These are phyloP conservation scores for Sinodicranocentrus sp. DNA, from an alignment of 2,888 invertebrate genomes.

Conservation along the genomic window DNA sequence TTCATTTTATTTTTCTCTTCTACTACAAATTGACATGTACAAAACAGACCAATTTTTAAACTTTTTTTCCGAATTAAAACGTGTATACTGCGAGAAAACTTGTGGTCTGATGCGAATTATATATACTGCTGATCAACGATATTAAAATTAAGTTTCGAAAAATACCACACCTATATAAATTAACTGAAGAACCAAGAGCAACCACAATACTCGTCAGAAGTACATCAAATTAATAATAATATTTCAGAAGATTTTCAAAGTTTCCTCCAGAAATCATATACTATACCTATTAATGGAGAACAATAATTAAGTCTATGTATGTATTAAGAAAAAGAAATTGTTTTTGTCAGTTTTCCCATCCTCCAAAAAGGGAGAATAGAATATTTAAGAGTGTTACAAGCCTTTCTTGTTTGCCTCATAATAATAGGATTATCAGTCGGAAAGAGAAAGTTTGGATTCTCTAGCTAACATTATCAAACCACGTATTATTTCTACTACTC, in stretches of 20 bases:
- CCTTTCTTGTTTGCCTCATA: conserved; percentile 1
- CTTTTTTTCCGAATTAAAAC: conserved; percentile 32
- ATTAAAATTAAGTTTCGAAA: conserved; percentile 33
- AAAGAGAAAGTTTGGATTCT: no score
- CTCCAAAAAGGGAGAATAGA: not conserved
- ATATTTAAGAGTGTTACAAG: conserved; percentile 8
- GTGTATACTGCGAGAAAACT: conserved; percentile 17
- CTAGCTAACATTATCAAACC: no score
- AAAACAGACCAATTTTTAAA: conserved; percentile 64
- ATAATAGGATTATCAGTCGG: no score
- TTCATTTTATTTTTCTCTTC: conserved; percentile 42
- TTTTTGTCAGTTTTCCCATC: conserved; percentile 17
- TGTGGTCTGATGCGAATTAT: conserved; percentile 33
- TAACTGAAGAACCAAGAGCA: conserved; percentile 14
- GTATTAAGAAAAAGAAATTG: conserved; percentile 8
- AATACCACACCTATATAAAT: conserved; percentile 31
- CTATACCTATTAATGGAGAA: not conserved
- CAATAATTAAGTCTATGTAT: conserved; percentile 11
- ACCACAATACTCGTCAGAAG: conserved; percentile 26
- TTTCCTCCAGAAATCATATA: not conserved
- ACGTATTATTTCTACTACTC: no score
- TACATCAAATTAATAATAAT: not conserved
- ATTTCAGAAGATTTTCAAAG: no score
- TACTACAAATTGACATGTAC: conserved; percentile 70
- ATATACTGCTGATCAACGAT: conserved; percentile 19